These are phyloP conservation scores for Balearica regulorum DNA, from an alignment of 2,797 vertebrate species.

Conservation along the genomic window DNA sequence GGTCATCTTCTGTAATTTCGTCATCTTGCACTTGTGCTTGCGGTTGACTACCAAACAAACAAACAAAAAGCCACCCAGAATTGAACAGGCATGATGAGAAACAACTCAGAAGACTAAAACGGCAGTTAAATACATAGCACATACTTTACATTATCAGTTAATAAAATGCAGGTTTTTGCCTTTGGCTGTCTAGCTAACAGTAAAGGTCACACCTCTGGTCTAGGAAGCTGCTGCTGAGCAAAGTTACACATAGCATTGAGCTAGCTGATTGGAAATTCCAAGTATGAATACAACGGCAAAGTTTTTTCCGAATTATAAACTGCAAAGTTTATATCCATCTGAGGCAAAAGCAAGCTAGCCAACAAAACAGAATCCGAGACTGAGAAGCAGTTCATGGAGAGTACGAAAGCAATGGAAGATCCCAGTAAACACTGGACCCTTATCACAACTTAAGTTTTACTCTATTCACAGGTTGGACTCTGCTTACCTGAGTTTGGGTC, in stretches of 20 bases:
- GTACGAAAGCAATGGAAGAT: not conserved
- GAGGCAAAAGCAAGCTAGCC: not conserved
- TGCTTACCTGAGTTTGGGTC: not conserved
- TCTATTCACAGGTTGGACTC: not conserved
- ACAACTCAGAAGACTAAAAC: not conserved
- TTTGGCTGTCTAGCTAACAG: not conserved
- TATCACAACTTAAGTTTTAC: not conserved
- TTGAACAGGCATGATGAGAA: not conserved
- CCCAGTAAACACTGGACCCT: not conserved
- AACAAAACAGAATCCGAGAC: not conserved
- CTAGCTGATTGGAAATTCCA: not conserved
- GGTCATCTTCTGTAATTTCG: constrained; percentile 91
- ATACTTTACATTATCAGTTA: not conserved
- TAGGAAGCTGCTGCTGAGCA: not conserved
- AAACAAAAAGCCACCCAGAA: not conserved
- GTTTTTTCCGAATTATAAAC: not conserved
- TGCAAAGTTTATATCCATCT: not conserved
- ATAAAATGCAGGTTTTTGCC: not conserved
- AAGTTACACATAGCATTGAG: not conserved
- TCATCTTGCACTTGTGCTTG: constrained; percentile 86
- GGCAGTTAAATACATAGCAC: not conserved
- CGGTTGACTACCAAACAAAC: constrained; percentile 66
- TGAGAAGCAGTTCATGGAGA: not conserved
- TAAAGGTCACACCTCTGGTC: not conserved
- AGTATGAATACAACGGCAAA: not conserved